Percentiles rank a stretch among this genome's conserved stretches.
Evolutionary conservation across 2,113 vertebrate genomes (phyloP).

Genomic region (Heloderma charlesbogerti): DNA sequence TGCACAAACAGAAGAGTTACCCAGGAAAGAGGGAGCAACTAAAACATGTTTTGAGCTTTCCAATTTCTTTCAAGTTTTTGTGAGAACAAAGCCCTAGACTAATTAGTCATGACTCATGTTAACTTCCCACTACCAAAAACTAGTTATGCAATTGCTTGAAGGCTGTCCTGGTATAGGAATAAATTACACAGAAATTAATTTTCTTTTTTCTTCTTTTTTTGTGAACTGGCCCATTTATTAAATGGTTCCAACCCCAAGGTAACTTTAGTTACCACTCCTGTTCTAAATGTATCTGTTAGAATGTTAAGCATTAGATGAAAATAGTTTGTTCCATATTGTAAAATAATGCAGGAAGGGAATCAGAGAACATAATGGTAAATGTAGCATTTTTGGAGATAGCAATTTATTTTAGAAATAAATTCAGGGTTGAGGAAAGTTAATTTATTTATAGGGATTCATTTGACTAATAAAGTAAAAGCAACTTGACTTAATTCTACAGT

Average conservation of each 20-base stretch:
- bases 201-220: not conserved
- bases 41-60: not conserved
- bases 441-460: slow-evolving; percentile 14
- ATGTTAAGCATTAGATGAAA: not conserved
- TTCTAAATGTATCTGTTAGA: slow-evolving; percentile 9
- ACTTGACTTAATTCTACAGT: not conserved
- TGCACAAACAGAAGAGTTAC: not conserved
- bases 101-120: slow-evolving; percentile 16
- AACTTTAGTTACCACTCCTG: not conserved
- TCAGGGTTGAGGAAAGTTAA: not conserved
- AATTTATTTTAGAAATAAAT: not conserved
- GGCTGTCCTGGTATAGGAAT: not conserved
- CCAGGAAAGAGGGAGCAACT: not conserved
- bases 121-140: slow-evolving; percentile 7
- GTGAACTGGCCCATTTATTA: slow-evolving; percentile 1
- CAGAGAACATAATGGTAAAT: not conserved
- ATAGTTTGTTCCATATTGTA: not conserved
- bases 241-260: not conserved
- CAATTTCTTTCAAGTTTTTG: not conserved
- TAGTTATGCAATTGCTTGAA: not conserved
- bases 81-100: not conserved
- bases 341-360: not conserved
- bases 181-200: slow-evolving; percentile 5
- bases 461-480: slow-evolving; percentile 2
- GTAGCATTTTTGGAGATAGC: not conserved